Conservation (phyloP, 2,797 vertebrate species). For the Harpagifer antarcticus region DNA sequence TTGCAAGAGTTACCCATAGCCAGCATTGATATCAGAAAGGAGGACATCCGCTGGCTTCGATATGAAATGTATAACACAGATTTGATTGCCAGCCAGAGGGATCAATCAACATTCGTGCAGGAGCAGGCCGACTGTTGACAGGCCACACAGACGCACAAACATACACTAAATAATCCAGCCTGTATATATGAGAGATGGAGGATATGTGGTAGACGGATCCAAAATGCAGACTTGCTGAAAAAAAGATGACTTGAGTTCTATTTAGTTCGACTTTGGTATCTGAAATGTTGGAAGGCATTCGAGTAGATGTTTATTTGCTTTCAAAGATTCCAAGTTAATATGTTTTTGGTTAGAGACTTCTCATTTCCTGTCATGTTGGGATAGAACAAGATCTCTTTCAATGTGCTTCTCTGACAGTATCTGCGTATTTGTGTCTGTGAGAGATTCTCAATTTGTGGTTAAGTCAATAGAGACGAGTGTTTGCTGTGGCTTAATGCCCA, state of each 20-base stretch:
- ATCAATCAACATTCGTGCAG: constrained; percentile 43
- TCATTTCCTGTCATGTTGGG: constrained; percentile 81
- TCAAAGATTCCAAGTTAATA: constrained; percentile 71
- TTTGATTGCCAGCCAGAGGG: constrained; percentile 30
- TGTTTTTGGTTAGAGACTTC: constrained; percentile 71
- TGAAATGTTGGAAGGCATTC: constrained; percentile 58
- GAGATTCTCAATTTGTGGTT: constrained; percentile 76
- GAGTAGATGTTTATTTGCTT: constrained; percentile 77
- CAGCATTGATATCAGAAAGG: constrained; percentile 41
- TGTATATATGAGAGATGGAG: constrained; percentile 32
- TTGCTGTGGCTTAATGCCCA: constrained; percentile 79
- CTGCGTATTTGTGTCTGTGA: constrained; percentile 62
- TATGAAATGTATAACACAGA: constrained; percentile 35
- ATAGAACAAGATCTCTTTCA: constrained; percentile 74
- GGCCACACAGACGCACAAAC: constrained; percentile 29
- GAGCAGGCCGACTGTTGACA: constrained; percentile 44
- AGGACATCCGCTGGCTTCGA: constrained; percentile 41
- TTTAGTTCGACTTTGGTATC: constrained; percentile 59
- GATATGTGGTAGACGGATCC: constrained; percentile 26
- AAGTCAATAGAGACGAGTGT: constrained; percentile 78
- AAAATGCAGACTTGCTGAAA: constrained; percentile 37
- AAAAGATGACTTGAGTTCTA: no score
- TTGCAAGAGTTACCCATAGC: constrained; percentile 3
- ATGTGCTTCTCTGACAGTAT: constrained; percentile 57
- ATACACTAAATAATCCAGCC: constrained; percentile 37